These are phyloP conservation scores for Timema cristinae DNA, from an alignment of 2,888 invertebrate species.

Conservation along the genomic window DNA sequence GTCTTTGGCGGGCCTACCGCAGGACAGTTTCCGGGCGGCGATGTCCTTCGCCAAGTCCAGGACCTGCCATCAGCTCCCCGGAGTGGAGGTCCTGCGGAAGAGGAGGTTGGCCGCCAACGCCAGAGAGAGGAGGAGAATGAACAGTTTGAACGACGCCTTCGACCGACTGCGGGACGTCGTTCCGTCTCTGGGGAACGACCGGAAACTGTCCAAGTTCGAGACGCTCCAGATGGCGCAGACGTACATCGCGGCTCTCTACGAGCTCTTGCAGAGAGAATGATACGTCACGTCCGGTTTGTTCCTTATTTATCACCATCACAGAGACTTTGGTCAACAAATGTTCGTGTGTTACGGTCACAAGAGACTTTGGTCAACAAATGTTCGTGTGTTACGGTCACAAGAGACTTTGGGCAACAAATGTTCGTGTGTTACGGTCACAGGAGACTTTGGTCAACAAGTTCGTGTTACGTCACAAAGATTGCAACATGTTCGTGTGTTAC, in stretches of 20 bases:
- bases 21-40: not conserved
- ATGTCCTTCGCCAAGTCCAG: not conserved
- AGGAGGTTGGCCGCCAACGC: constrained; percentile 70
- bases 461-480: no score
- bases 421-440: no score
- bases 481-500: no score
- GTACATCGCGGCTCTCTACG: constrained; percentile 65
- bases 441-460: no score
- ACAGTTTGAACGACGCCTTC: constrained; percentile 71
- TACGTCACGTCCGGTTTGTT: no score
- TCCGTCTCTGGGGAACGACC: constrained; percentile 64
- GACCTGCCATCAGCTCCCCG: constrained; percentile 41
- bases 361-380: no score
- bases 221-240: constrained; percentile 77
- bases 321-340: no score
- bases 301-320: no score
- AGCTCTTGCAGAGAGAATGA: constrained; percentile 53
- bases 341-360: no score
- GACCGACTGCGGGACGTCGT: constrained; percentile 68
- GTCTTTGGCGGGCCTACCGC: not conserved
- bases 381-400: no score
- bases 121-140: constrained; percentile 68
- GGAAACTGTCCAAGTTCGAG: constrained; percentile 71
- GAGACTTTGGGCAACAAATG: no score
- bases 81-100: constrained; percentile 54